Evolutionary conservation across 2,888 invertebrate species (phyloP).

Genomic region (Allophyes oxyacanthae): DNA sequence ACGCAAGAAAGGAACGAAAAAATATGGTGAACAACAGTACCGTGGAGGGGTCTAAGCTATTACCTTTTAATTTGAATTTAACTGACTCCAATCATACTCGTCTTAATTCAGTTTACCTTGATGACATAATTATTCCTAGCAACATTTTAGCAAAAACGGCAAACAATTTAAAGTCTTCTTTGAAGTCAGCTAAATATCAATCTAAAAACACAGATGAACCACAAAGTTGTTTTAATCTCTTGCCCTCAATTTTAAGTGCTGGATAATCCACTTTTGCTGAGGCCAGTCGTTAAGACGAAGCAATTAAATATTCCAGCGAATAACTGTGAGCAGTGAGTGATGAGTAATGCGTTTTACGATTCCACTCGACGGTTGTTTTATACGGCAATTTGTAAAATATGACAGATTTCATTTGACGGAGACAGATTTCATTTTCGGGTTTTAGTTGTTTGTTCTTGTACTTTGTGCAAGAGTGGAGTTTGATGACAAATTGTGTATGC

Average conservation of each 20-base stretch:
- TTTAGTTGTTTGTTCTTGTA: slow-evolving; percentile 30
- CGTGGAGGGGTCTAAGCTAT: slow-evolving; percentile 54
- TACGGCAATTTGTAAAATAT: slow-evolving; percentile 53
- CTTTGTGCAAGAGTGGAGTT: slow-evolving; percentile 12
- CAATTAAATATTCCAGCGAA: slow-evolving; percentile 69
- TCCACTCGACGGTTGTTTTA: slow-evolving; percentile 50
- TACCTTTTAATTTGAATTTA: slow-evolving; percentile 47
- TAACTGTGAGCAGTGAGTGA: slow-evolving; percentile 60
- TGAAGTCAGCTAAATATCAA: slow-evolving; percentile 55
- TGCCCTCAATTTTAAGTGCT: slow-evolving; percentile 58
- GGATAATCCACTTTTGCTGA: slow-evolving; percentile 63
- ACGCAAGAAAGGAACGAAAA: slow-evolving; percentile 88
- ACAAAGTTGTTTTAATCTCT: slow-evolving; percentile 67
- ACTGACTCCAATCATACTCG: slow-evolving; percentile 32
- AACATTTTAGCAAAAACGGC: slow-evolving; percentile 18
- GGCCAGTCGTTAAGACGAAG: slow-evolving; percentile 65
- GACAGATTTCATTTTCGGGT: slow-evolving; percentile 44
- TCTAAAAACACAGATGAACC: slow-evolving; percentile 57
- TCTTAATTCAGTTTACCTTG: neutral
- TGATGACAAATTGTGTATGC: slow-evolving; percentile 7
- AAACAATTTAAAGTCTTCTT: slow-evolving; percentile 25
- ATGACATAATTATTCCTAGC: slow-evolving; percentile 5
- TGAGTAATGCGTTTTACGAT: slow-evolving; percentile 62
- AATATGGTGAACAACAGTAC: slow-evolving; percentile 79
- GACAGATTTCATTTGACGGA: slow-evolving; percentile 49